Percentiles rank a stretch among this genome's conserved stretches.
These are phyloP conservation scores for Oopsacas minuta DNA, from an alignment of 37 sponge, comb jelly and placozoan species.

Conservation along the genomic window DNA sequence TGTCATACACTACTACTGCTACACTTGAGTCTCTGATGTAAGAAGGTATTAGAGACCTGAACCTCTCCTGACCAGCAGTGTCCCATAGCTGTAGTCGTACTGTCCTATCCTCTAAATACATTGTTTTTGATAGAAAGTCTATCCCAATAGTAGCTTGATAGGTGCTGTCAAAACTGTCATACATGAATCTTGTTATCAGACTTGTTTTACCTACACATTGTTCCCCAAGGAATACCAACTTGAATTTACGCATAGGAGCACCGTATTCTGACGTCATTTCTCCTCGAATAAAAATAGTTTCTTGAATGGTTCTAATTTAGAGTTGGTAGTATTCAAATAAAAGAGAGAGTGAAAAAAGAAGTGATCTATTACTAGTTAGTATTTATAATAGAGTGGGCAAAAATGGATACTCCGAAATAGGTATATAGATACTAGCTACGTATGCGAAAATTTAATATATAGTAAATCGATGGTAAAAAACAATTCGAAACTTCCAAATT, in stretches of 20 bases:
- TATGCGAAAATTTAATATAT: no score
- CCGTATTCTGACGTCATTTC: slow-evolving; percentile 74
- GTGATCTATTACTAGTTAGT: no score
- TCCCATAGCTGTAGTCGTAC: slow-evolving; percentile 98
- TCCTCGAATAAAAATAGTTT: no score
- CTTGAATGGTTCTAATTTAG: no score
- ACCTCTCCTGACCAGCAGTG: slow-evolving; percentile 98
- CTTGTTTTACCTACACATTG: slow-evolving; percentile 95
- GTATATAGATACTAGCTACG: no score
- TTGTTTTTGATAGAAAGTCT: slow-evolving; percentile 95
- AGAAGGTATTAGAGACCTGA: slow-evolving; percentile 88
- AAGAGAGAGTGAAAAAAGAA: no score
- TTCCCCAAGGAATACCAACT: slow-evolving; percentile 95
- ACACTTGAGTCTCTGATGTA: slow-evolving; percentile 98
- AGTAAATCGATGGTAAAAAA: no score
- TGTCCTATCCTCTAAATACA: slow-evolving; percentile 98
- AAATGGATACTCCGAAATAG: no score
- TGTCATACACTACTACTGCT: slow-evolving; percentile 98
- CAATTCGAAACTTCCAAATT: no score
- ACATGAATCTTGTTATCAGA: slow-evolving; percentile 98
- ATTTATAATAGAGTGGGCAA: no score
- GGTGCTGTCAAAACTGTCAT: slow-evolving; percentile 97
- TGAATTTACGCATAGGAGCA: slow-evolving; percentile 91
- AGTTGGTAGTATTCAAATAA: no score
- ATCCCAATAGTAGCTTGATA: slow-evolving; percentile 99